These are phyloP conservation scores for Pammene fasciana DNA, from an alignment of 2,888 invertebrate species.

Conservation along the genomic window DNA sequence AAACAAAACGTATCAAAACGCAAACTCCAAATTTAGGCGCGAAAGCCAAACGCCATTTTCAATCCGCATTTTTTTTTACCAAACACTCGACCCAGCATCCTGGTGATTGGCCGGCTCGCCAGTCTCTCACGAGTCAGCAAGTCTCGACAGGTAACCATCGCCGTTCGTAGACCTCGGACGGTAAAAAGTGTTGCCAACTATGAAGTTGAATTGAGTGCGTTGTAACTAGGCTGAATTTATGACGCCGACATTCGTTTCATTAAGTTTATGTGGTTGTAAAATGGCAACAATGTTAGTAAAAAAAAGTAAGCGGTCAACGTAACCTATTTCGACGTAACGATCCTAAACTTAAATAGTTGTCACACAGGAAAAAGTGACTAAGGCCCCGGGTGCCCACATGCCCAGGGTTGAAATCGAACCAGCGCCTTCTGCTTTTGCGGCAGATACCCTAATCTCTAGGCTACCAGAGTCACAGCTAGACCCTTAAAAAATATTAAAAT, in stretches of 20 bases:
- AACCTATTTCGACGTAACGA: too few relatives aligned
- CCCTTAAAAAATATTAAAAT: too few relatives aligned
- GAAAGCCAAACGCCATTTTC: constrained; percentile 1
- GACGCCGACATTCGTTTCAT: constrained; percentile 8
- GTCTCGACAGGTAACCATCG: constrained; percentile 49
- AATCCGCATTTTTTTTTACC: constrained; percentile 10
- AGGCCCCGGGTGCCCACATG: too few relatives aligned
- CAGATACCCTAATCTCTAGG: too few relatives aligned
- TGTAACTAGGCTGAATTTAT: constrained; percentile 21
- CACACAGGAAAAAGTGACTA: too few relatives aligned
- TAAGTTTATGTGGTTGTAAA: background rate
- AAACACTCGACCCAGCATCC: constrained; percentile 40
- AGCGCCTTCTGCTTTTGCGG: too few relatives aligned
- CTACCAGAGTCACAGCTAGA: too few relatives aligned
- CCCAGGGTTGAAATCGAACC: too few relatives aligned
- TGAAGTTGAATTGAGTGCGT: constrained; percentile 22
- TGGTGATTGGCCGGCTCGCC: constrained; percentile 45
- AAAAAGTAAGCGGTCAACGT: background rate
- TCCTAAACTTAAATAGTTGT: too few relatives aligned
- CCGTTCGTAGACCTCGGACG: constrained; percentile 42
- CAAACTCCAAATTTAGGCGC: background rate
- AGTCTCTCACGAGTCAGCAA: constrained; percentile 54
- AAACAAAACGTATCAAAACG: background rate
- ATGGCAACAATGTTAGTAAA: background rate
- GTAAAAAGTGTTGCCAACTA: constrained; percentile 38